Evolutionary conservation across 2,888 invertebrate genomes (phyloP), one percentile per base, ranked within the genome.

Genomic region (Maniola hyperantus): DNA sequence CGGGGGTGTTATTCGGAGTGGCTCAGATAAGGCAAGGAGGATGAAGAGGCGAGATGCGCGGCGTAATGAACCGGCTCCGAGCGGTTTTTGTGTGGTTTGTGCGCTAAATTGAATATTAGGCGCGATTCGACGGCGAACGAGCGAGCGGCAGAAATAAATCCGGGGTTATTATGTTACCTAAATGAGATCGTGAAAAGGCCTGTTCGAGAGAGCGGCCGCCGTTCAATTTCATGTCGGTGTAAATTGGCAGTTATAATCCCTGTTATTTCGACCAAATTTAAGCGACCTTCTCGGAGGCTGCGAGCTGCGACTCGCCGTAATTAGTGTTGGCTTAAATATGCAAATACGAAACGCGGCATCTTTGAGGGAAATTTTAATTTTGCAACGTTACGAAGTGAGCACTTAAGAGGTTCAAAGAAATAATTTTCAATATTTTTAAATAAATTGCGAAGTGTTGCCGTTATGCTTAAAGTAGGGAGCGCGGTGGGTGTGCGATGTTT

Each of bases 1-100:
- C 73, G 76, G 84, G 84, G 86, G 88, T 79, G 87, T 82, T 85
- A 86, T 87, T 87, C 89, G 84, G 90, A 88, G 89, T 86, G 87
- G 89, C 91, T 91, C 86, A 89, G 92, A 92, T 92, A 92, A 91
- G 90, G 91, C 88, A 87, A 88, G 91, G 89, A 88, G 90, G 88
- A 91, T 89, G 91, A 89, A 90, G 91, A 90, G 88, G 83, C 88
- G 89, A 90, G 90, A 91, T 90, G 91, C 87, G 87, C 88, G 86
- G 85, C 88, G 87, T 91, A 92, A 91, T 91, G 91, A 91, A 91
- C 91, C 90, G 83, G 82, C 90, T 88, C 85, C 80, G 81, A 90
- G 86, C 89, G 89, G 86, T 91, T 91, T 91, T 92, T 91, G 90
- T 90, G 89, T 87, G 91, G 88, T 89, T 88, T 88, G 82, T 83